Evolutionary conservation across 35 echinoderm and acorn worm species (phyloP).

Genomic region (Holothuria glaberrima): DNA sequence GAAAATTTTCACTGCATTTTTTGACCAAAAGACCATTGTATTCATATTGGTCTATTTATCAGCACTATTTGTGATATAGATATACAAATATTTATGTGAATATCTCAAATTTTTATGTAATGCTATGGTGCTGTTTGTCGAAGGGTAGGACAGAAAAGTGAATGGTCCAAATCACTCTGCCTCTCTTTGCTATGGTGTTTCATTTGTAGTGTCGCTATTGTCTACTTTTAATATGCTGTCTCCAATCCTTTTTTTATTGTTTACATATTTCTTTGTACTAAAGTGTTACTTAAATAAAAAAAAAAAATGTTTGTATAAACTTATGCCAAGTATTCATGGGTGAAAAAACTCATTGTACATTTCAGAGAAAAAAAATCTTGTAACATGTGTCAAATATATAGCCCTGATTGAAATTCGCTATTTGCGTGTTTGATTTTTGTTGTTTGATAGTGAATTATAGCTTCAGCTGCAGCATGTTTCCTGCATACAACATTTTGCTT

Average conservation of each 20-base stretch:
- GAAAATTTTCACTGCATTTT: not conserved
- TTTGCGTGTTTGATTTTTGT: too few species aligned
- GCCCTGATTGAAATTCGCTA: too few species aligned
- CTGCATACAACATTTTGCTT: too few species aligned
- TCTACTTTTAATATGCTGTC: not conserved
- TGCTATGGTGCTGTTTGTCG: constrained; percentile 26
- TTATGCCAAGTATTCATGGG: constrained; percentile 19
- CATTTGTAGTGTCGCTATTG: not conserved
- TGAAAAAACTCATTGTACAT: constrained; percentile 6
- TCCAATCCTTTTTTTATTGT: not conserved
- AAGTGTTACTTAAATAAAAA: not conserved
- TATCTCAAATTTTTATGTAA: too few species aligned
- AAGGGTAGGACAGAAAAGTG: not conserved
- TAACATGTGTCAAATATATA: too few species aligned
- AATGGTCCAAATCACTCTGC: not conserved
- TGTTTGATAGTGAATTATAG: too few species aligned
- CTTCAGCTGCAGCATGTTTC: too few species aligned
- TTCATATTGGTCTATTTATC: not conserved
- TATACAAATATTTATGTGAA: too few species aligned
- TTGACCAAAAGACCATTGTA: constrained; percentile 20
- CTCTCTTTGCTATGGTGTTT: not conserved
- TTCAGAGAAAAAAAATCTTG: not conserved
- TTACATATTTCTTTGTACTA: not conserved
- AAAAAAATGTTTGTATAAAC: constrained; percentile 11
- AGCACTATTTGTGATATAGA: too few species aligned